Percentiles rank a stretch among this genome's conserved stretches.
These are phyloP conservation scores for Haliclona indistincta DNA, from an alignment of 37 sponge, comb jelly and placozoan species.

Conservation along the genomic window DNA sequence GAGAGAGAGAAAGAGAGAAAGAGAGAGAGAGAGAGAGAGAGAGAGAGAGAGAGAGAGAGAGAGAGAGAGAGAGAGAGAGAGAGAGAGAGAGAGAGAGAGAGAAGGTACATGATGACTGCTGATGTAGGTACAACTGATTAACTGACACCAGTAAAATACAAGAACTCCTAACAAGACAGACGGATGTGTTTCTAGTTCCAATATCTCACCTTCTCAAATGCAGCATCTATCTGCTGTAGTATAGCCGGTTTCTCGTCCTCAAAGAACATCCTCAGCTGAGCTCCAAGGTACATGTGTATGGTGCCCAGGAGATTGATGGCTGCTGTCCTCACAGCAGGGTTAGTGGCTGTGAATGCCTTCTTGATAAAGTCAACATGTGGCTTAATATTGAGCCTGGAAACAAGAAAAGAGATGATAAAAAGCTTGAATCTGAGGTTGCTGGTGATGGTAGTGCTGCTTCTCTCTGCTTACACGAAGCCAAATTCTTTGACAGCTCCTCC, in stretches of 20 bases:
- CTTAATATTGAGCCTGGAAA: slow-evolving; percentile 2
- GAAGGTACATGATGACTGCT: too few relatives aligned
- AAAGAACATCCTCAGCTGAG: slow-evolving; percentile 81
- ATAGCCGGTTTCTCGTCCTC: slow-evolving; percentile 85
- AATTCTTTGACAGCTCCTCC: slow-evolving; percentile 69
- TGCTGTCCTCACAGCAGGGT: slow-evolving; percentile 76
- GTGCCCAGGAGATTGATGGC: slow-evolving; percentile 73
- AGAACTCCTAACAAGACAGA: neutral
- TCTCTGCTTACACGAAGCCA: slow-evolving; percentile 57
- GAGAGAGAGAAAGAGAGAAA: too few relatives aligned
- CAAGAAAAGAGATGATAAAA: neutral
- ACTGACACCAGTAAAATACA: too few relatives aligned
- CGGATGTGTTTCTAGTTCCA: neutral
- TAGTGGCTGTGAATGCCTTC: slow-evolving; percentile 70
- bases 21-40: too few relatives aligned
- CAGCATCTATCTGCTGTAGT: slow-evolving; percentile 78
- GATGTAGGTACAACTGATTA: neutral
- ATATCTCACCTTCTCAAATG: slow-evolving; percentile 69
- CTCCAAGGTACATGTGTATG: slow-evolving; percentile 69
- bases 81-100: too few relatives aligned
- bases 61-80: too few relatives aligned
- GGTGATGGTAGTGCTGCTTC: neutral
- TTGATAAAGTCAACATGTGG: slow-evolving; percentile 74
- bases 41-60: too few relatives aligned
- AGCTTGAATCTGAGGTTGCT: neutral